A percentile compares a stretch with the other conserved stretches of the same genome.
These are phyloP conservation scores for Pogoniulus pusillus DNA, from an alignment of 2,797 vertebrate species.

Conservation along the genomic window DNA sequence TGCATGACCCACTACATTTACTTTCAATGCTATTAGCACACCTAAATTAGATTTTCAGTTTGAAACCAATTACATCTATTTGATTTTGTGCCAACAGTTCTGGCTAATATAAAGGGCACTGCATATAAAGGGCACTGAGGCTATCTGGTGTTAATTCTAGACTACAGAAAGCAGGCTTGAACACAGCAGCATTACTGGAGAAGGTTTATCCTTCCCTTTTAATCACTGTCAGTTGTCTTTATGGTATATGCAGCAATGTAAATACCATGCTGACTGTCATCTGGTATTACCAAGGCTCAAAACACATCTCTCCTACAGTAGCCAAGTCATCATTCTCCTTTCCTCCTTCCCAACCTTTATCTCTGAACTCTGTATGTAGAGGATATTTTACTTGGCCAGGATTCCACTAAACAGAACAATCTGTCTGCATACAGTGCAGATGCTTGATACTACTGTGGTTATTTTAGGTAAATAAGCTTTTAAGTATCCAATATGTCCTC, in stretches of 20 bases:
- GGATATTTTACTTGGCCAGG: constrained; percentile 44
- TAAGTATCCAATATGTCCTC: constrained; percentile 12
- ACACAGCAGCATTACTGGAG: background rate
- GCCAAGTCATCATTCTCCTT: background rate
- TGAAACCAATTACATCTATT: constrained; percentile 63
- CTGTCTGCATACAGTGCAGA: constrained; percentile 24
- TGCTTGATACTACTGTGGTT: constrained; percentile 33
- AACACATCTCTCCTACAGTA: background rate
- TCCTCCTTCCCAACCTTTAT: constrained; percentile 11
- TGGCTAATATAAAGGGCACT: constrained; percentile 49
- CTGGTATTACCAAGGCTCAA: constrained; percentile 1
- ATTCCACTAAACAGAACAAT: constrained; percentile 45
- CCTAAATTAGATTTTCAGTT: constrained; percentile 64
- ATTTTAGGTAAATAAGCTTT: constrained; percentile 65
- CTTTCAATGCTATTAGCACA: constrained; percentile 53
- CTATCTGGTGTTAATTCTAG: constrained; percentile 43
- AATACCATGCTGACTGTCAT: constrained; percentile 18
- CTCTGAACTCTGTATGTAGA: constrained; percentile 40
- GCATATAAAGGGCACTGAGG: constrained; percentile 50
- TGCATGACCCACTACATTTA: constrained; percentile 38
- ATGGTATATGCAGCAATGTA: constrained; percentile 28
- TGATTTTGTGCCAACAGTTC: constrained; percentile 27
- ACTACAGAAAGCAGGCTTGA: background rate
- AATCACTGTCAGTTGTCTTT: constrained; percentile 35
- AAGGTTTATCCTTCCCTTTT: constrained; percentile 15